Conservation (phyloP, 2,797 vertebrate genomes). For the Pteronotus mesoamericanus region DNA sequence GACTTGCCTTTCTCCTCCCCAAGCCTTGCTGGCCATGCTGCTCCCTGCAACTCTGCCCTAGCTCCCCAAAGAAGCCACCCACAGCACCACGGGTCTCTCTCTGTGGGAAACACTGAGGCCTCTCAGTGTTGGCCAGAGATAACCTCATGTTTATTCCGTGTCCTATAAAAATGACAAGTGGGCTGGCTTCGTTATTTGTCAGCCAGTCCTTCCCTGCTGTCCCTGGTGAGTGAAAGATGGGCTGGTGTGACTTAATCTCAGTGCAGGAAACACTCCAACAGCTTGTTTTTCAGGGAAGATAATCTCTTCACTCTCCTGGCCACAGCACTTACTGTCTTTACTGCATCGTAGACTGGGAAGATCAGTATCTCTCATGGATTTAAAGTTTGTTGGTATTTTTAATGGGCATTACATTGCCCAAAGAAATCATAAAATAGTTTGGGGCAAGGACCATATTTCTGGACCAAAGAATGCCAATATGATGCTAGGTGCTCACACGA, state of each 20-base stretch:
- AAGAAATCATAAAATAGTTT: not conserved
- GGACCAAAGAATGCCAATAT: not conserved
- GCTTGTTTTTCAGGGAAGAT: not conserved
- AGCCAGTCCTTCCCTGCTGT: not conserved
- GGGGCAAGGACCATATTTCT: not conserved
- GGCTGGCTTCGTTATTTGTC: not conserved
- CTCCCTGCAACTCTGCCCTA: not conserved
- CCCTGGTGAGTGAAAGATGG: not conserved
- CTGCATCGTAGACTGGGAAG: not conserved
- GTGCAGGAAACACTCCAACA: not conserved
- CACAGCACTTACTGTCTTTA: rapidly evolving
- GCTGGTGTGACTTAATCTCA: not conserved
- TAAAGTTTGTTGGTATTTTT: not conserved
- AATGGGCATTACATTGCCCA: not conserved
- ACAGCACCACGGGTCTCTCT: not conserved
- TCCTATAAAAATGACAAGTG: not conserved
- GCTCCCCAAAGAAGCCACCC: not conserved
- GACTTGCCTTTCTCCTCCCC: not conserved
- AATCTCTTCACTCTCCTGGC: not conserved
- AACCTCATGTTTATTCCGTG: not conserved
- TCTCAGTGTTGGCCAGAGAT: not conserved
- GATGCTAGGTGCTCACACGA: not conserved
- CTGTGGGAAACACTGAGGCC: not conserved
- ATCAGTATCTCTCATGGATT: not conserved
- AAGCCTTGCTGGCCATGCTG: not conserved